These are phyloP conservation scores for Drosophila rellima DNA, from an alignment of 2,888 invertebrate species.

Conservation along the genomic window DNA sequence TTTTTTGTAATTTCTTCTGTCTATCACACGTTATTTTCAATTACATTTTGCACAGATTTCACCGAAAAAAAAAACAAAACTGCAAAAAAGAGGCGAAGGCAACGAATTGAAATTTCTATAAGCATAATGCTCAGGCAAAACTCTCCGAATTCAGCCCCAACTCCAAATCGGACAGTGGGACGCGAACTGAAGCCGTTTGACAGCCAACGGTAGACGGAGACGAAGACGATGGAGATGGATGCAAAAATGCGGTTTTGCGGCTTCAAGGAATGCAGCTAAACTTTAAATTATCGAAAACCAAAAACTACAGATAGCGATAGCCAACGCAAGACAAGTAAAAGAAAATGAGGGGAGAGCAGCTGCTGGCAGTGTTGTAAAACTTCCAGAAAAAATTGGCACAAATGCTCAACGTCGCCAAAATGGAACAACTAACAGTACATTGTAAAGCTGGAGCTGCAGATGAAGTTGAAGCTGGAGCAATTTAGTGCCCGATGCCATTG, in stretches of 20 bases:
- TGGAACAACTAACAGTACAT: slow-evolving; percentile 78
- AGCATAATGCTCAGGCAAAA: slow-evolving; percentile 35
- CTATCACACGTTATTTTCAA: slow-evolving; percentile 61
- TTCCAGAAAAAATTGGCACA: slow-evolving; percentile 74
- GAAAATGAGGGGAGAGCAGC: slow-evolving; percentile 8
- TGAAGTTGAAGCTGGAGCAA: slow-evolving; percentile 32
- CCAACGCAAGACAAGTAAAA: slow-evolving; percentile 5
- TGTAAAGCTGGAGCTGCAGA: slow-evolving; percentile 32
- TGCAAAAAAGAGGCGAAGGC: slow-evolving; percentile 43
- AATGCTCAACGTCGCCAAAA: slow-evolving; percentile 65
- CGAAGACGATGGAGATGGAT: slow-evolving; percentile 24
- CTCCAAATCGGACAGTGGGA: slow-evolving; percentile 17
- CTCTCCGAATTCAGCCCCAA: neutral
- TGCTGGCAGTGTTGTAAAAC: slow-evolving; percentile 35
- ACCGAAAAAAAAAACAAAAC: slow-evolving; percentile 46
- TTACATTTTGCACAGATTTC: slow-evolving; percentile 72
- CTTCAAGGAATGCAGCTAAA: slow-evolving; percentile 68
- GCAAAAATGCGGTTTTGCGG: slow-evolving; percentile 73
- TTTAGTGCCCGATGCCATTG: slow-evolving; percentile 61
- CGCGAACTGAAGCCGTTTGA: slow-evolving; percentile 44
- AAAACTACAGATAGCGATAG: slow-evolving; percentile 56
- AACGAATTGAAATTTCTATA: slow-evolving; percentile 63
- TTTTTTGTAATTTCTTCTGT: slow-evolving; percentile 25
- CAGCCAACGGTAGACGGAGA: slow-evolving; percentile 27
- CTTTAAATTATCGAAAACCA: slow-evolving; percentile 67